Conservation (phyloP, 2,113 vertebrate species). For the Perca flavescens region DNA sequence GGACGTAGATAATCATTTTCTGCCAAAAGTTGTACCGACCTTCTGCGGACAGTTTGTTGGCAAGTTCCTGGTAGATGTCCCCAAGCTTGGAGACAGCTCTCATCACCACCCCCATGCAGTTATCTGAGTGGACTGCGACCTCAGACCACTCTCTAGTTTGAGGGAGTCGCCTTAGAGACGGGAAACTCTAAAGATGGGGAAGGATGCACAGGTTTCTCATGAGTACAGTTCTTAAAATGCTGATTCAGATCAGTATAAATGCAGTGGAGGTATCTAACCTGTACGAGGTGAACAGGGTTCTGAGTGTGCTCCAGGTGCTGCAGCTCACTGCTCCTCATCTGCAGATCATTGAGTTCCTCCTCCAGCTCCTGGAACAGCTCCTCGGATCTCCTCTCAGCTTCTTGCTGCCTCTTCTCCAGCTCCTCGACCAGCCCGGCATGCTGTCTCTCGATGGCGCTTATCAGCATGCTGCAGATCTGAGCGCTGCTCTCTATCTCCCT, state of each 20-base stretch:
- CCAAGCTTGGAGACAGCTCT: slow-evolving; percentile 43
- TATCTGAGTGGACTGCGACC: slow-evolving; percentile 20
- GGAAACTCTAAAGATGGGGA: slow-evolving; percentile 47
- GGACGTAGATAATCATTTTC: background rate
- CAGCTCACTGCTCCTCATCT: slow-evolving; percentile 56
- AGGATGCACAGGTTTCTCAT: background rate
- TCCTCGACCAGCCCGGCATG: slow-evolving; percentile 40
- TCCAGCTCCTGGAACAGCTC: slow-evolving; percentile 58
- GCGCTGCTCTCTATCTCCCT: slow-evolving; percentile 41
- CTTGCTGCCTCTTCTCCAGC: slow-evolving; percentile 52
- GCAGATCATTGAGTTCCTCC: slow-evolving; percentile 59
- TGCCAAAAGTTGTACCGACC: slow-evolving; percentile 33
- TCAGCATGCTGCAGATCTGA: slow-evolving; percentile 42
- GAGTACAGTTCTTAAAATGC: background rate
- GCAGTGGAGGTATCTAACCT: slow-evolving; percentile 44
- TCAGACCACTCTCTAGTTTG: slow-evolving; percentile 62
- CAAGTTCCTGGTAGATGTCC: slow-evolving; percentile 35
- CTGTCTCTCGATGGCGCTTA: slow-evolving; percentile 32
- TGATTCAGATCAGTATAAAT: fast-evolving
- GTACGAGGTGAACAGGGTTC: slow-evolving; percentile 64
- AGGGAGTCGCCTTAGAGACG: slow-evolving; percentile 1
- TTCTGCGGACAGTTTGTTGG: slow-evolving; percentile 27
- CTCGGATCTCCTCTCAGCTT: slow-evolving; percentile 27
- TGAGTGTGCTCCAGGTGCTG: slow-evolving; percentile 51
- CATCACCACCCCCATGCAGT: slow-evolving; percentile 37